Evolutionary conservation across 2,888 invertebrate species (phyloP).

Genomic region (Drosophila differens): DNA sequence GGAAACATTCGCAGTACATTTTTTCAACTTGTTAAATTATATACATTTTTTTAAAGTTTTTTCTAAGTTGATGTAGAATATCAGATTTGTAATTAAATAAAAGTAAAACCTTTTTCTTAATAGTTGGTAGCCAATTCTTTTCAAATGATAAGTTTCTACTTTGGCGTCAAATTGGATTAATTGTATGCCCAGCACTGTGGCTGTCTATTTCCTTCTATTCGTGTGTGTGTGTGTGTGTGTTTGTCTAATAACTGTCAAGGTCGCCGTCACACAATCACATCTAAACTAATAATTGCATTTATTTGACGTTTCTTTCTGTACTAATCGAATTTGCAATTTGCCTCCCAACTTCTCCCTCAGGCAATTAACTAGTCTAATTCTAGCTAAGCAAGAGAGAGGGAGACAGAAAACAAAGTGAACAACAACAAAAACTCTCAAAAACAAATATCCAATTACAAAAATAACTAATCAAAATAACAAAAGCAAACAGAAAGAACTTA

Average conservation of each 20-base stretch:
- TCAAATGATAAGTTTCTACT: not conserved
- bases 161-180: not conserved
- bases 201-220: not conserved
- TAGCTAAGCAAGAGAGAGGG: slow-evolving; percentile 29
- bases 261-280: slow-evolving; percentile 36
- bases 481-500: not conserved
- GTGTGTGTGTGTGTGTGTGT: slow-evolving; percentile 8
- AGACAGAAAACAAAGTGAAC: slow-evolving; percentile 22
- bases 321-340: slow-evolving; percentile 78
- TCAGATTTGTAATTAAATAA: not conserved
- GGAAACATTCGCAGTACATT: not conserved
- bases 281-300: slow-evolving; percentile 57
- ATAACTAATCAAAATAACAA: not conserved
- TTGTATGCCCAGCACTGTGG: not conserved
- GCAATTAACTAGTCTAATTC: slow-evolving; percentile 65
- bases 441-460: slow-evolving; percentile 6
- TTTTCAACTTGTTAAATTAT: not conserved
- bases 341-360: slow-evolving; percentile 82
- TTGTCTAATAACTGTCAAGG: slow-evolving; percentile 44
- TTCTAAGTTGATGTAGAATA: not conserved
- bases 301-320: slow-evolving; percentile 55
- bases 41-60: not conserved
- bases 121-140: not conserved
- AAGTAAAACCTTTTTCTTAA: not conserved
- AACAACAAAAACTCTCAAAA: slow-evolving; percentile 12